These are phyloP conservation scores for Sceloporus undulatus DNA, from an alignment of 2,113 vertebrate genomes.

Conservation along the genomic window DNA sequence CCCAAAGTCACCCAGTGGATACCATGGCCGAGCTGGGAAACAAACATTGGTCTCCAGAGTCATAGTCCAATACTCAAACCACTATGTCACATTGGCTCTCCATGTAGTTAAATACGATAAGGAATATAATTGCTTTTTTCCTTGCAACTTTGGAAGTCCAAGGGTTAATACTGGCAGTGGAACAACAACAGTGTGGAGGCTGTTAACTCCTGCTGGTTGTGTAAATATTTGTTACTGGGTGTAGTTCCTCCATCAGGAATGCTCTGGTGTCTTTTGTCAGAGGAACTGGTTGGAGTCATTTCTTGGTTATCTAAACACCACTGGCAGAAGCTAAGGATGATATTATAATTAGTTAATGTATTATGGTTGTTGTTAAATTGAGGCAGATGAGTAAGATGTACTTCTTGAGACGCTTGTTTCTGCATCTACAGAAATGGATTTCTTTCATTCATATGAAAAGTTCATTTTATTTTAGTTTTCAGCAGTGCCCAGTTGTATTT, in stretches of 20 bases:
- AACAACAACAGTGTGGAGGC: neutral
- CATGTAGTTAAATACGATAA: neutral
- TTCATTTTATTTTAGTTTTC: slow-evolving; percentile 4
- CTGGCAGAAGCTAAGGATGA: neutral
- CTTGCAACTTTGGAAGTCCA: neutral
- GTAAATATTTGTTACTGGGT: slow-evolving; percentile 19
- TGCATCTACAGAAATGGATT: neutral
- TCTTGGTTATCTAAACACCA: neutral
- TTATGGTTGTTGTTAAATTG: neutral
- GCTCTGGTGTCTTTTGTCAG: neutral
- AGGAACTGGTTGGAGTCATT: neutral
- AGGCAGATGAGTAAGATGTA: neutral
- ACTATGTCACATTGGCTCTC: too few species aligned
- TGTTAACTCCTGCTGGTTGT: neutral
- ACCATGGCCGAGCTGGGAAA: too few species aligned
- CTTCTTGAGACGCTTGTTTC: neutral
- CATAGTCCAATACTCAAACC: too few species aligned
- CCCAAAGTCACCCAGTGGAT: too few species aligned
- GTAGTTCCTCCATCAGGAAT: neutral
- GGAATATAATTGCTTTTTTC: neutral
- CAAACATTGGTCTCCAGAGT: too few species aligned
- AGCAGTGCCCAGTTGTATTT: neutral
- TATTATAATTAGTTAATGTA: neutral
- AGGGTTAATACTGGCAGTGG: neutral
- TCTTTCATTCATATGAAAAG: neutral